A percentile compares a stretch with the other conserved stretches of the same genome.
Conservation (phyloP, 2,888 invertebrate genomes). For the Rhagium mordax region DNA sequence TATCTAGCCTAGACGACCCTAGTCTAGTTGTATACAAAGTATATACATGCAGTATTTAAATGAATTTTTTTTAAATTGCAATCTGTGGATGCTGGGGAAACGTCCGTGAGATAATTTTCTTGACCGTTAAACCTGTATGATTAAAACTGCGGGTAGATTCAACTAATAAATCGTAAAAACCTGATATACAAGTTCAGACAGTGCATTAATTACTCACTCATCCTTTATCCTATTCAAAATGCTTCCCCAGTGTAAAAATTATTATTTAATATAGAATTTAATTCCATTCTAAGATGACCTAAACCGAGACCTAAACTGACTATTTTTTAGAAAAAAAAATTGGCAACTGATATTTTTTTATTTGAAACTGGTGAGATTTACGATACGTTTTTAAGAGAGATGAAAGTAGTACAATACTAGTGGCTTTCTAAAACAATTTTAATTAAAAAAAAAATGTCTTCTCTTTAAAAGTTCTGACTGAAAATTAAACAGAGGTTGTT, state of each 20-base stretch:
- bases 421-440: too few species aligned
- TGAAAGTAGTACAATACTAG: too few species aligned
- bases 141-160: conserved; percentile 9
- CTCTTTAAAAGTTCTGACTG: too few species aligned
- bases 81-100: conserved; percentile 27
- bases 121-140: conserved; percentile 34
- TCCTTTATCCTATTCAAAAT: neutral
- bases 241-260: neutral
- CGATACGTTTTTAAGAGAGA: too few species aligned
- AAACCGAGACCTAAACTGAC: neutral
- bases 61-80: conserved; percentile 17
- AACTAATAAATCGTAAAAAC: neutral
- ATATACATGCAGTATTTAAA: conserved; percentile 18
- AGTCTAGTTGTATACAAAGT: conserved; percentile 22
- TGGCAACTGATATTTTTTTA: too few species aligned
- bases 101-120: conserved; percentile 32
- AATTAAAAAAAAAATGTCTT: too few species aligned
- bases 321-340: too few species aligned
- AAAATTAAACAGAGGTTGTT: too few species aligned
- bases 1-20: conserved; percentile 13
- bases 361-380: too few species aligned
- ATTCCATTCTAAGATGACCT: neutral
- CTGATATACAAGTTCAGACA: neutral
- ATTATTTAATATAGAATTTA: neutral
- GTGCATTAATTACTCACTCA: conserved; percentile 13